phyloP scores from a whole-genome alignment of 1,140 invertebrate species.

The Anagrus nilaparvatae region DNA sequence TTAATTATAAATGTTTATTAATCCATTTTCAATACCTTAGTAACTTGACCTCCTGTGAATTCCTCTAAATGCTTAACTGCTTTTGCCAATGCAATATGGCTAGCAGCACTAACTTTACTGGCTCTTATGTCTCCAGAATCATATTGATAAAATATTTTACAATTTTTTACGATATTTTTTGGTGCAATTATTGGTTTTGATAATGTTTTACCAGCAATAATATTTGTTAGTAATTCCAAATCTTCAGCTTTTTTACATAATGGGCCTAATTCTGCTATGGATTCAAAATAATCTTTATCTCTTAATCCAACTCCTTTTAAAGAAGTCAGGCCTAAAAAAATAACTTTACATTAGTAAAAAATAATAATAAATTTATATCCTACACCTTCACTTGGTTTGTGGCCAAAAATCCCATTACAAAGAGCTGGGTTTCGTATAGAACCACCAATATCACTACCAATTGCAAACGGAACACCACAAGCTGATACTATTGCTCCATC shows the following conservation, averaged over 20 bases:
- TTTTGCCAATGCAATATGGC: slow-evolving; percentile 52
- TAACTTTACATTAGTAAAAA: background rate
- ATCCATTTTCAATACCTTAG: slow-evolving; percentile 29
- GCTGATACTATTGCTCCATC: slow-evolving; percentile 65
- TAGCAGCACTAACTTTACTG: slow-evolving; percentile 58
- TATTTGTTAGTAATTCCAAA: slow-evolving; percentile 48
- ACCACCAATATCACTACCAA: slow-evolving; percentile 88
- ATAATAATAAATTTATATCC: slow-evolving; percentile 6
- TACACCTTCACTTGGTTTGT: slow-evolving; percentile 71
- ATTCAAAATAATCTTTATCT: slow-evolving; percentile 43
- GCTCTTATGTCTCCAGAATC: slow-evolving; percentile 55
- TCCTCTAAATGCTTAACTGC: slow-evolving; percentile 43
- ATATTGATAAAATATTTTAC: slow-evolving; percentile 73
- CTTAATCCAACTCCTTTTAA: slow-evolving; percentile 50
- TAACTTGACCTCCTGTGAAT: slow-evolving; percentile 37
- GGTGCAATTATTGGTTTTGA: slow-evolving; percentile 48
- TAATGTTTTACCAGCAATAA: slow-evolving; percentile 35
- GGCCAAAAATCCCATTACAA: slow-evolving; percentile 89
- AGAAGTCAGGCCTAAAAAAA: slow-evolving; percentile 34
- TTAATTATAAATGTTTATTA: no score
- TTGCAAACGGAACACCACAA: slow-evolving; percentile 72
- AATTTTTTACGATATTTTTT: slow-evolving; percentile 32
- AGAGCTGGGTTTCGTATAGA: slow-evolving; percentile 90
- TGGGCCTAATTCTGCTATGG: slow-evolving; percentile 65
- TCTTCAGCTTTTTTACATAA: slow-evolving; percentile 69